phyloP scores from a whole-genome alignment of 2,797 vertebrate species.

The Catamblyrhynchus diadema region DNA sequence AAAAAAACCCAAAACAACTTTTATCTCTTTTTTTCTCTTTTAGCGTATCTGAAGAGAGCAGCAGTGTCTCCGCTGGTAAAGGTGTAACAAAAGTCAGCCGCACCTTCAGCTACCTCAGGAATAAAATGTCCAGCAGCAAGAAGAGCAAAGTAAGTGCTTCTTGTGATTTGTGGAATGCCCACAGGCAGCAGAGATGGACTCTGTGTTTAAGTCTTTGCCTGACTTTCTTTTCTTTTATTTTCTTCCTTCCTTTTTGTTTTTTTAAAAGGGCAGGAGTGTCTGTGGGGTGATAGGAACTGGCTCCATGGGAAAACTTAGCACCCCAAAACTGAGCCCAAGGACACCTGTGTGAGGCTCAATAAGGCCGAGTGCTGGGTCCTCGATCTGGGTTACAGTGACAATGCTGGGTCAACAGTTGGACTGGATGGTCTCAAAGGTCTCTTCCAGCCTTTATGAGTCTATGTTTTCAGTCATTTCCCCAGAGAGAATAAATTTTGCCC shows the following conservation, averaged over 20 bases:
- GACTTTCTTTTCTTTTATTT: neutral
- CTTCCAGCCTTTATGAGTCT: neutral
- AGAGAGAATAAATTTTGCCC: neutral
- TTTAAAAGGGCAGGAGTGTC: neutral
- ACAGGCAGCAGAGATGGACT: neutral
- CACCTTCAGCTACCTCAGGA: slow-evolving; percentile 98
- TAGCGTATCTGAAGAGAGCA: slow-evolving; percentile 90
- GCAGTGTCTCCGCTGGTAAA: slow-evolving; percentile 76
- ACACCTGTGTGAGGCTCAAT: fast-evolving
- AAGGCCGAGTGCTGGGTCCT: neutral
- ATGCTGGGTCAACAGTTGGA: neutral
- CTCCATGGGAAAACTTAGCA: neutral
- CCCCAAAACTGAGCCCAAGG: neutral
- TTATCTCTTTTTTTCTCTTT: neutral
- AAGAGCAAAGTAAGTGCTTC: slow-evolving; percentile 87
- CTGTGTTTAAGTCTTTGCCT: neutral
- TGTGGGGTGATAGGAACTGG: neutral
- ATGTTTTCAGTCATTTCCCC: neutral
- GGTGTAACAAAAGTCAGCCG: slow-evolving; percentile 92
- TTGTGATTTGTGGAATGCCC: neutral
- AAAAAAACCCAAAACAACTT: neutral
- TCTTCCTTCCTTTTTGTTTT: neutral
- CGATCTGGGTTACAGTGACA: neutral
- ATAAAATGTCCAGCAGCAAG: slow-evolving; percentile 95
- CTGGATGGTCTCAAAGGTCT: neutral